Evolutionary conservation across 2,113 vertebrate species (phyloP).

Genomic region (Zapus hudsonius): DNA sequence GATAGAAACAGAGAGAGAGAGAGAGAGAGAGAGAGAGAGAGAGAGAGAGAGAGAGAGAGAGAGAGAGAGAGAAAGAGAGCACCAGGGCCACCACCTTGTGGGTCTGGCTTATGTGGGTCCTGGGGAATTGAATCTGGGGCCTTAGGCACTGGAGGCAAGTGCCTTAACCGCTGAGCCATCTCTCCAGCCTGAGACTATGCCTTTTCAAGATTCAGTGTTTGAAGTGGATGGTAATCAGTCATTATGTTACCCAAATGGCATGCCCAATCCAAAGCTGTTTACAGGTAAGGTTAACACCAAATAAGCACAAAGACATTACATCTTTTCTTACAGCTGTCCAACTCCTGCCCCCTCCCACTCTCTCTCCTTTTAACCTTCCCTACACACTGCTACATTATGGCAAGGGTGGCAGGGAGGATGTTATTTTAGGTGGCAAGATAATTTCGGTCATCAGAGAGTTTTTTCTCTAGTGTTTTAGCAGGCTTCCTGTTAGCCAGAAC

Average conservation of each 20-base stretch:
- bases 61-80: no score
- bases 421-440: conserved; percentile 43
- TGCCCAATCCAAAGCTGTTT: neutral
- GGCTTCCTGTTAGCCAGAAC: neutral
- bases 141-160: no score
- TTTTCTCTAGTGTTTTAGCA: conserved; percentile 14
- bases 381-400: neutral
- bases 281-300: conserved; percentile 4
- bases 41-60: no score
- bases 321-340: neutral
- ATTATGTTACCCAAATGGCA: conserved; percentile 10
- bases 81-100: no score
- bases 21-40: no score
- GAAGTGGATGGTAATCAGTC: conserved; percentile 2
- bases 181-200: no score
- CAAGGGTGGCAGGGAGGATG: neutral
- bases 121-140: no score
- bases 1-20: no score
- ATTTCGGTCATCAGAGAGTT: conserved; percentile 1
- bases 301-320: neutral
- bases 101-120: no score
- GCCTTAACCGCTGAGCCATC: no score
- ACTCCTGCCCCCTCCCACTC: neutral
- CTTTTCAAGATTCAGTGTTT: neutral
- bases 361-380: neutral